These are phyloP conservation scores for Romanogobio albipinnatus DNA, from an alignment of 2,113 vertebrate genomes.

Conservation along the genomic window DNA sequence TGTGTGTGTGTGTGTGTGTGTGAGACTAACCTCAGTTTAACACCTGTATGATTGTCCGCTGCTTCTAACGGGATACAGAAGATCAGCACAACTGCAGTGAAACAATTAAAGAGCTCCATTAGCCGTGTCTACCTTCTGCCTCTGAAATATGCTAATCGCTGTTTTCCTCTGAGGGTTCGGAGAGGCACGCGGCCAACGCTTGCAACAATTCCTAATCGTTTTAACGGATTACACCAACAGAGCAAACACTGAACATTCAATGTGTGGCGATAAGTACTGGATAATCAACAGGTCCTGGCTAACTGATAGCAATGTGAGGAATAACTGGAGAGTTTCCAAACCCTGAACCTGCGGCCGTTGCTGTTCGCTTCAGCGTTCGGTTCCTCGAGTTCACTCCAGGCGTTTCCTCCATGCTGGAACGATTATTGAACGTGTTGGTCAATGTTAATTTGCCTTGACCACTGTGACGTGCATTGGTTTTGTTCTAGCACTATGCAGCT, in stretches of 20 bases:
- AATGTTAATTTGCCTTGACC: background rate
- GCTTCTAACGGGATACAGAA: background rate
- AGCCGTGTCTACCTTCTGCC: background rate
- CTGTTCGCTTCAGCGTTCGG: slow-evolving; percentile 34
- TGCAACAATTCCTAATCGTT: slow-evolving; percentile 50
- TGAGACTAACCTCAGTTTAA: background rate
- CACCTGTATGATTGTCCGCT: background rate
- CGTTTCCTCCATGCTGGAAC: background rate
- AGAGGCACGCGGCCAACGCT: slow-evolving; percentile 33
- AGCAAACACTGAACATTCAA: background rate
- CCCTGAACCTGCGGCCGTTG: slow-evolving; percentile 1
- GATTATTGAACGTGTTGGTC: background rate
- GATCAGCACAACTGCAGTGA: background rate
- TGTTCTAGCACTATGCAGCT: background rate
- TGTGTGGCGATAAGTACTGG: slow-evolving; percentile 10
- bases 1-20: too few species aligned
- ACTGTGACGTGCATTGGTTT: background rate
- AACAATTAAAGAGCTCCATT: background rate
- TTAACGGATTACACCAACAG: slow-evolving; percentile 45
- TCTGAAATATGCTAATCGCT: slow-evolving; percentile 36
- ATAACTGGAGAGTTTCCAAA: slow-evolving; percentile 18
- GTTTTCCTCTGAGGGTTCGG: slow-evolving; percentile 1
- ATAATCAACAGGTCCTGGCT: slow-evolving; percentile 34
- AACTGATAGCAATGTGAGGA: slow-evolving; percentile 28
- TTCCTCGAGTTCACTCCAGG: slow-evolving; percentile 6